Evolutionary conservation across 2,888 invertebrate species (phyloP).

Genomic region (Disparrhopalites patrizii): DNA sequence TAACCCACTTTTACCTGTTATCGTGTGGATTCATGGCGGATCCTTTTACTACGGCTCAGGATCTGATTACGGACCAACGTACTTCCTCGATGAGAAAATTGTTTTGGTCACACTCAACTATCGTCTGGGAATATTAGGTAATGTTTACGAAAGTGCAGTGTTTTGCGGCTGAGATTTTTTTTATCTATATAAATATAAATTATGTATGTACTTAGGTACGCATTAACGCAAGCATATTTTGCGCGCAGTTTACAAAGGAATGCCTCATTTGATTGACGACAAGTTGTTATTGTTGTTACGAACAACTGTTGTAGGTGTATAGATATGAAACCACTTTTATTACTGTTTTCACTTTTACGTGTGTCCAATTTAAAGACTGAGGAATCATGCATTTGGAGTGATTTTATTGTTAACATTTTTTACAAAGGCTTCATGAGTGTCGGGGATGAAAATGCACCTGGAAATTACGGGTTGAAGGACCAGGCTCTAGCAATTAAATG

Average conservation of each 20-base stretch:
- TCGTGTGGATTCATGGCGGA: conserved; percentile 41
- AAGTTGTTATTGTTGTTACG: no score
- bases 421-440: conserved; percentile 41
- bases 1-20: conserved; percentile 30
- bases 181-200: no score
- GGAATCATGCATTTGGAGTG: no score
- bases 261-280: no score
- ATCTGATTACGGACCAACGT: conserved; percentile 29
- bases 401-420: not conserved
- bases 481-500: conserved; percentile 40
- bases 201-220: no score
- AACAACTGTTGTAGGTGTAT: no score
- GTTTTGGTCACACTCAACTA: conserved; percentile 39
- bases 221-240: no score
- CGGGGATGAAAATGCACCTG: conserved; percentile 34
- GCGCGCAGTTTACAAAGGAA: no score
- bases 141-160: no score
- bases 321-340: not conserved
- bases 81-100: conserved; percentile 36
- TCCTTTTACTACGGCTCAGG: conserved; percentile 36
- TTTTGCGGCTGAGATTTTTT: no score
- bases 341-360: not conserved
- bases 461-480: conserved; percentile 39
- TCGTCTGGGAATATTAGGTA: conserved; percentile 29
- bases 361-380: no score